These are phyloP conservation scores for Rhynchopsitta pachyrhyncha DNA, from an alignment of 2,113 vertebrate genomes.

Conservation along the genomic window DNA sequence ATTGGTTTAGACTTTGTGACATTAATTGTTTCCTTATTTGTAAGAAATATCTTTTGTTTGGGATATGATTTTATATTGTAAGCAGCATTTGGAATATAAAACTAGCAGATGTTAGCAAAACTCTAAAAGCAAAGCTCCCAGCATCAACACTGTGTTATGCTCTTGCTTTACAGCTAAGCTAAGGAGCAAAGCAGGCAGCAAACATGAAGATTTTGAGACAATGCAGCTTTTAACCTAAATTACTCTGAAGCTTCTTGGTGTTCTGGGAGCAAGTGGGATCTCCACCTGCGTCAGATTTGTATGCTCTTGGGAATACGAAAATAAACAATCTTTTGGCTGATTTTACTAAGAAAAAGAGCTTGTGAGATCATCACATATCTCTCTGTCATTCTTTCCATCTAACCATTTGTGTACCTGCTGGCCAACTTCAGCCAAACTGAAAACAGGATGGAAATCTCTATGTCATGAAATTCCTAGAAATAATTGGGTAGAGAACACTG, in stretches of 20 bases:
- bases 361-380: not conserved
- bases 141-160: not conserved
- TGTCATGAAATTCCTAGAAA: not conserved
- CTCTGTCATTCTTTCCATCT: not conserved
- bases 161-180: not conserved
- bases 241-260: not conserved
- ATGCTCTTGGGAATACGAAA: not conserved
- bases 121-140: not conserved
- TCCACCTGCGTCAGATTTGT: not conserved
- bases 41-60: constrained; percentile 33
- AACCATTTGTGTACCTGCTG: not conserved
- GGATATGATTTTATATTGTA: constrained; percentile 1
- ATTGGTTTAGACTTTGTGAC: not conserved
- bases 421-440: not conserved
- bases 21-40: constrained; percentile 36
- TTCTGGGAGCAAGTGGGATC: not conserved
- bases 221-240: not conserved
- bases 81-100: constrained; percentile 43
- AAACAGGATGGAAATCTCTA: not conserved
- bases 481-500: not conserved
- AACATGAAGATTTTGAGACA: not conserved
- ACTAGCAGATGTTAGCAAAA: constrained; percentile 31
- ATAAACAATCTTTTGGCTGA: not conserved
- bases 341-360: not conserved
- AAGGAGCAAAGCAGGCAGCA: constrained; percentile 1